Conservation (phyloP, 2,797 vertebrate genomes). For the Falco columbarius region DNA sequence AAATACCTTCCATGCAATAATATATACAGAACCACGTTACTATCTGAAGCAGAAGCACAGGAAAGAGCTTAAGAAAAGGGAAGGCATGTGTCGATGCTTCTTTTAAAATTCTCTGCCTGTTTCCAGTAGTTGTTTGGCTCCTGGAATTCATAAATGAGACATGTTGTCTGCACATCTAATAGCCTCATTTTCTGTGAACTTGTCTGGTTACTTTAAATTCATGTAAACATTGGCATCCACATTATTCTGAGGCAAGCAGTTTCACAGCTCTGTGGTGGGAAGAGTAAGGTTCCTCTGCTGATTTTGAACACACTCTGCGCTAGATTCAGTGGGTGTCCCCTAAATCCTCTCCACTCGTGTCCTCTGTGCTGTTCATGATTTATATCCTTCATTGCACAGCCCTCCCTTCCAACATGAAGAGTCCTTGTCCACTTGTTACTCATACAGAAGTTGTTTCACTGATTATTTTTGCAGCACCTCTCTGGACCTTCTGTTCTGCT, state of each 20-base stretch:
- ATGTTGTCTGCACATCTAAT: neutral
- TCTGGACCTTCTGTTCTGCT: neutral
- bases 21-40: neutral
- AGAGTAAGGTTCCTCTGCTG: neutral
- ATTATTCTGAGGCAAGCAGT: neutral
- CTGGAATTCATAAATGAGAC: neutral
- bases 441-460: neutral
- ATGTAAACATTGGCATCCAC: neutral
- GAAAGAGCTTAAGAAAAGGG: neutral
- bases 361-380: neutral
- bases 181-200: neutral
- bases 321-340: neutral
- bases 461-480: neutral
- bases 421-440: neutral
- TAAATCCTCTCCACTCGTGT: too few species aligned
- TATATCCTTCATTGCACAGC: fast-evolving
- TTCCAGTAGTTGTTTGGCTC: neutral
- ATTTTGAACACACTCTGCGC: neutral
- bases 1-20: neutral
- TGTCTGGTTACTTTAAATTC: neutral
- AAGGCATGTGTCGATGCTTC: neutral
- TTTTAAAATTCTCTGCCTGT: neutral
- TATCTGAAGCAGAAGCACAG: neutral
- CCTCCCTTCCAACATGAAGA: fast-evolving
- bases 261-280: neutral